phyloP scores from a whole-genome alignment of 2,113 vertebrate genomes.

The Scophthalmus maximus region DNA sequence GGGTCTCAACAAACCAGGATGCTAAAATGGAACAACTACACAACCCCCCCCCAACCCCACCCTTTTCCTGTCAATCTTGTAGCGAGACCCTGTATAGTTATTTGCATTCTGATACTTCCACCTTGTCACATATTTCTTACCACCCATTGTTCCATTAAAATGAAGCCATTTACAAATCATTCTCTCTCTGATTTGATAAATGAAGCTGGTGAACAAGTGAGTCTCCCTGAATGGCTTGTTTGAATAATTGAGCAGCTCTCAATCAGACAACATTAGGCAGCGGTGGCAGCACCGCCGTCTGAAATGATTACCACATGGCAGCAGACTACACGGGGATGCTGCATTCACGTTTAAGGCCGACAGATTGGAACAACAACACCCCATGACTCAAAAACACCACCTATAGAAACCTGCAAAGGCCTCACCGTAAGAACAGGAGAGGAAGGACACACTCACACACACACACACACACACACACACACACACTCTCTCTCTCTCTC shows the following conservation, averaged over 20 bases:
- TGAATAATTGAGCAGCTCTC: constrained; percentile 81
- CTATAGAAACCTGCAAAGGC: constrained; percentile 40
- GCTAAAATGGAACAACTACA: constrained; percentile 22
- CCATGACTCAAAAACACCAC: constrained; percentile 36
- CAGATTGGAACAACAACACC: constrained; percentile 53
- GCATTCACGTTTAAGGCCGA: constrained; percentile 55
- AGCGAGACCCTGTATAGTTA: constrained; percentile 53
- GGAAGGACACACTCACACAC: constrained; percentile 13
- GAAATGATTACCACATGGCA: constrained; percentile 73
- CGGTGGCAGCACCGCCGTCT: constrained; percentile 49
- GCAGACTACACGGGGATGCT: constrained; percentile 61
- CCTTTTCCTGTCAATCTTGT: constrained; percentile 52
- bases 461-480: background rate
- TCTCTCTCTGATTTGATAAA: constrained; percentile 75
- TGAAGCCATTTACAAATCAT: constrained; percentile 72
- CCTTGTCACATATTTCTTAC: constrained; percentile 58
- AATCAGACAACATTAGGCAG: constrained; percentile 74
- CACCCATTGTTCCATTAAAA: constrained; percentile 63
- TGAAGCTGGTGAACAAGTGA: constrained; percentile 61
- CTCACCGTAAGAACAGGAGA: background rate
- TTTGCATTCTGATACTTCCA: constrained; percentile 68
- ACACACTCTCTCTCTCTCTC: too few relatives aligned
- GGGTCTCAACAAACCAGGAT: constrained; percentile 43
- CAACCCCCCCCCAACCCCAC: background rate
- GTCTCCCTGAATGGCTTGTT: constrained; percentile 68